A percentile compares a stretch with the other conserved stretches of the same genome.
These are phyloP conservation scores for Pipistrellus nathusii DNA, from an alignment of 2,797 vertebrate species.

Conservation along the genomic window DNA sequence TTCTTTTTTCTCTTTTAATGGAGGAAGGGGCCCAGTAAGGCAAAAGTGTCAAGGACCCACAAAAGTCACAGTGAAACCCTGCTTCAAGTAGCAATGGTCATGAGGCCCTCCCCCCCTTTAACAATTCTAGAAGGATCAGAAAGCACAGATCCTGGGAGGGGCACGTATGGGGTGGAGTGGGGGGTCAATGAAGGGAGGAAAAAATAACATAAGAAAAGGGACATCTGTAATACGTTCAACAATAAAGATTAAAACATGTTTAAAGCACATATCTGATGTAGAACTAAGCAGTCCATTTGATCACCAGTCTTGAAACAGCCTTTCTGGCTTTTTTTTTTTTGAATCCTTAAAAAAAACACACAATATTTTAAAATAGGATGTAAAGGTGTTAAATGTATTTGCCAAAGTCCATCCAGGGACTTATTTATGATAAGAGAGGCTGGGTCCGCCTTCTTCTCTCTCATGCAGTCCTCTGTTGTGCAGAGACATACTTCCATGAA, in stretches of 20 bases:
- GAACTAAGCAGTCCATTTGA: not conserved
- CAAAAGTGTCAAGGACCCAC: not conserved
- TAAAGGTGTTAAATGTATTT: slow-evolving; percentile 29
- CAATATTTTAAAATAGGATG: slow-evolving; percentile 67
- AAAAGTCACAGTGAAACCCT: not conserved
- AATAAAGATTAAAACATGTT: no score
- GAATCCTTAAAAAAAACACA: not conserved
- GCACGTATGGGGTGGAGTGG: no score
- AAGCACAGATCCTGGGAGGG: not conserved
- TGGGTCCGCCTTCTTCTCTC: not conserved
- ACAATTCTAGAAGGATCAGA: not conserved
- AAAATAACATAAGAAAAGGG: no score
- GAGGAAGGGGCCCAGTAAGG: not conserved
- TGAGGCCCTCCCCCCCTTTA: not conserved
- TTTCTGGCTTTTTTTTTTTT: not conserved
- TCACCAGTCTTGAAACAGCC: not conserved
- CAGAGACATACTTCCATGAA: slow-evolving; percentile 37
- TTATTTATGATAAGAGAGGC: slow-evolving; percentile 23
- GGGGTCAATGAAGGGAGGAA: no score
- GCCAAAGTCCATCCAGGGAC: slow-evolving; percentile 5
- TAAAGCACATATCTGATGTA: not conserved
- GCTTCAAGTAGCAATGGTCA: not conserved
- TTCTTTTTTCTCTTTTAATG: not conserved
- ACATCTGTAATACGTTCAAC: no score
- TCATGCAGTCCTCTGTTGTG: not conserved